Evolutionary conservation across 2,888 invertebrate genomes (phyloP), one percentile per base, ranked within the genome.

Genomic region (Chaetogeoica ovagalla): DNA sequence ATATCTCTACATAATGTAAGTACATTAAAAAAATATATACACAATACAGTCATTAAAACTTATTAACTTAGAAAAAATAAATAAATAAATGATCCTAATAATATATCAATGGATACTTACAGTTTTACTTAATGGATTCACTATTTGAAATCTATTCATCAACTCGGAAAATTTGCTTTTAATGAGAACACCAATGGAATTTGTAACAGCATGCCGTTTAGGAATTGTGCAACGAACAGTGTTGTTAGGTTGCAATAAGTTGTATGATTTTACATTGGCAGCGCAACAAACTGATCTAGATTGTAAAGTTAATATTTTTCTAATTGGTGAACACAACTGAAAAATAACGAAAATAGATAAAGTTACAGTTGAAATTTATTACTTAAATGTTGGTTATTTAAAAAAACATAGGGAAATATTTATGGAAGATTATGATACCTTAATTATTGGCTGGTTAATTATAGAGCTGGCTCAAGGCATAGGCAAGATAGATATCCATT

Each of bases 1-100:
- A 60, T 91, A 86, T 84, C 89, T 89, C 93, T 93, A 86, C 81
- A 89, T 88, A 83, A 83, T 82, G 82, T 73, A 11, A 60, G 19
- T 13, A 62, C 7, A n/a, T 70, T 70, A 5, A n/a, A 21, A 52
- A 9, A 15, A 0, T 7, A n/a, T 57, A 2, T 48, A 11, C 1
- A 48, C 3, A 48, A 15, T 48, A 48, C 13, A 48, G 43, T 66
- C 15, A 68, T 23, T 52, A 52, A 52, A 15, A 52, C 17, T 21
- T 68, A 30, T 11, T 19, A 1, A 3, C 48, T 48, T 43, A 43
- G 19, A 9, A 69, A 68, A 57, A 55, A 65, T n/a, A 30, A 30
- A 30, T 43, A 57, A 55, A 65, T n/a, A 30, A 30, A 30, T 43
- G 39, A 23, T 13, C 15, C 5, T 63, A 7, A 39, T 65, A 17